Evolutionary conservation across 2,113 vertebrate species (phyloP), one percentile per base, ranked within the genome.

Genomic region (Telmatochromis sp.): DNA sequence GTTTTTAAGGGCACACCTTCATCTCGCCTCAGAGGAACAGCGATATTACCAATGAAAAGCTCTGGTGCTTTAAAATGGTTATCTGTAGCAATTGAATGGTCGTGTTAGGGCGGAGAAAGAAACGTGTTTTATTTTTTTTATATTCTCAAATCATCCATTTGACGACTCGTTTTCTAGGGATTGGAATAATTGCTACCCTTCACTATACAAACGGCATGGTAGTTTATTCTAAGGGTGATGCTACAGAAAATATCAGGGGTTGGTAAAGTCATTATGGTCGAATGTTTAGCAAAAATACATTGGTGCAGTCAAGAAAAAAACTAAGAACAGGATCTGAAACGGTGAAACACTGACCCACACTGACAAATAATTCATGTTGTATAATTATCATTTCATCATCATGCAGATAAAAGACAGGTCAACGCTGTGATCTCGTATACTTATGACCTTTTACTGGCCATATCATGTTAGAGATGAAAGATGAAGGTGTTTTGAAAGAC

Each of bases 11-110:
- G 37, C 17, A n/a, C 35, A 78, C 85, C 89, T 83, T 6, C 42
- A 78, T 90, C 89, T 83, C 2, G 31, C 50, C 71, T 80, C 23
- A 4, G 45, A 86, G 82, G 80, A 85, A 35, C n/a, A 79, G 21
- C 5, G 3, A 79, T 87, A 86, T 83, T 71, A 65, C 81, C 80
- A 82, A 83, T 88, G 86, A 90, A 65, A 85, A 82, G 84, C 86
- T 88, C 63, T 33, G 40, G 50, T 84, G 9, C 19, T 87, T 90
- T 80, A 13, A 85, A 83, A 83, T 51, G 60, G n/a, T 51, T 51
- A 51, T 78, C 73, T 33, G 26, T 14, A 35, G 63, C 54, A 55
- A 55, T 51, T 85, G 71, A 54, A 84, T 50, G 13, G 78, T 23
- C 47, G 7, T 78, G 45, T 50, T 31, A 50, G 73, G 73, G 45